These are phyloP conservation scores for Gymnogyps californianus DNA, from an alignment of 2,113 vertebrate genomes.

Conservation along the genomic window DNA sequence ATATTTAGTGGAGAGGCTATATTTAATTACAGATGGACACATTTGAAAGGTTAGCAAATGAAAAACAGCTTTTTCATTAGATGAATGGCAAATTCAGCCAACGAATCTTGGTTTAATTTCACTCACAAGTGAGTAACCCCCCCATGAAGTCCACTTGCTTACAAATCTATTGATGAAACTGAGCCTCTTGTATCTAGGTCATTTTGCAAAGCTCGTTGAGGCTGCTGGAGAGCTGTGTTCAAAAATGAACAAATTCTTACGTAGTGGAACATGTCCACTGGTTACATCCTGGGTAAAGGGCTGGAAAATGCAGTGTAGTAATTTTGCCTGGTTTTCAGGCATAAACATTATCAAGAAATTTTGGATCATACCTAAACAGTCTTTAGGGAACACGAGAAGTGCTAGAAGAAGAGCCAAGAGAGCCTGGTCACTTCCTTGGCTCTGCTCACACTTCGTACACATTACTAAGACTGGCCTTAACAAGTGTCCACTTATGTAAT, in stretches of 20 bases:
- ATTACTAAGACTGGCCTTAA: no score
- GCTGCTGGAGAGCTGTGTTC: neutral
- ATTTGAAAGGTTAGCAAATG: neutral
- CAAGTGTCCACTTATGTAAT: neutral
- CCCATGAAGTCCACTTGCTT: neutral
- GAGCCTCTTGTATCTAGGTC: neutral
- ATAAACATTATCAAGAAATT: neutral
- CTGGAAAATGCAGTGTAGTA: neutral
- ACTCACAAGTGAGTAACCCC: fast-evolving
- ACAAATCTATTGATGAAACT: neutral
- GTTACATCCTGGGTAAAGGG: neutral
- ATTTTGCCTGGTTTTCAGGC: neutral
- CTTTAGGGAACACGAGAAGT: neutral
- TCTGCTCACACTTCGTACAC: neutral
- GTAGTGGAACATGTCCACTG: neutral
- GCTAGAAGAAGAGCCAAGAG: neutral
- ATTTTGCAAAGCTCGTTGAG: neutral
- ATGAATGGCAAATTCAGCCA: neutral
- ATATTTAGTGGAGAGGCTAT: neutral
- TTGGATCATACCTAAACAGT: neutral
- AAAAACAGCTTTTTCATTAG: neutral
- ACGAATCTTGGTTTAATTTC: neutral
- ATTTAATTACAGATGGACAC: neutral
- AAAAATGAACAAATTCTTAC: neutral
- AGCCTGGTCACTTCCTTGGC: neutral